Evolutionary conservation across 2,888 invertebrate genomes (phyloP).

Genomic region (Xylota sylvarum): DNA sequence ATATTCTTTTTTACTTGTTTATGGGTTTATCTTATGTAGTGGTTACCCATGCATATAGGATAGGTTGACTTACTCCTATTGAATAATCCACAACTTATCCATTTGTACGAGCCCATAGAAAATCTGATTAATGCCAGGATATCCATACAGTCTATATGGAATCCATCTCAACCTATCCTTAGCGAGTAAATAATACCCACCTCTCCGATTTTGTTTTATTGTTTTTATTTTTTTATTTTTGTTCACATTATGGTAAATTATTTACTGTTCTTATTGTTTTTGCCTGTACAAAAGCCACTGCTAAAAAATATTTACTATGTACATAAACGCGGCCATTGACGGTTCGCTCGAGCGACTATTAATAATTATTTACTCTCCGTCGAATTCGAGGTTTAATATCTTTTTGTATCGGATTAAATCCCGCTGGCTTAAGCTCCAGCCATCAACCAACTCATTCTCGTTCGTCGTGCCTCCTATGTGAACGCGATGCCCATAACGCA

Average conservation of each 20-base stretch:
- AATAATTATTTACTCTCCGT: slow-evolving; percentile 61
- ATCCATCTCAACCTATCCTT: background rate
- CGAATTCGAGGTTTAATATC: slow-evolving; percentile 54
- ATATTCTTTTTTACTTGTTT: no score
- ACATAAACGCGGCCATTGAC: background rate
- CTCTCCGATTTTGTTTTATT: background rate
- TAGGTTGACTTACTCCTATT: no score
- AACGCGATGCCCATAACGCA: background rate
- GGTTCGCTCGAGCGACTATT: slow-evolving; percentile 28
- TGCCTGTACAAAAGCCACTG: background rate
- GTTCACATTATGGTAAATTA: slow-evolving; percentile 10
- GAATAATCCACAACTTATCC: no score
- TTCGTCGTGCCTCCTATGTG: background rate
- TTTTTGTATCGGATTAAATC: slow-evolving; percentile 49
- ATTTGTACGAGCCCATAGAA: no score
- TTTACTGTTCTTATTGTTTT: slow-evolving; percentile 13
- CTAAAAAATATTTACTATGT: background rate
- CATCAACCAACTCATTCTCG: background rate
- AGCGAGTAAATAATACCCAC: background rate
- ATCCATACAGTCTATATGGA: no score
- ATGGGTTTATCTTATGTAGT: no score
- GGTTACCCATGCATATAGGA: no score
- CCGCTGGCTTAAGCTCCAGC: background rate
- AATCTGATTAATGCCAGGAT: no score
- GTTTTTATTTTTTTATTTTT: background rate